Conservation (phyloP, 2,797 vertebrate genomes). For the Lerista edwardsae region DNA sequence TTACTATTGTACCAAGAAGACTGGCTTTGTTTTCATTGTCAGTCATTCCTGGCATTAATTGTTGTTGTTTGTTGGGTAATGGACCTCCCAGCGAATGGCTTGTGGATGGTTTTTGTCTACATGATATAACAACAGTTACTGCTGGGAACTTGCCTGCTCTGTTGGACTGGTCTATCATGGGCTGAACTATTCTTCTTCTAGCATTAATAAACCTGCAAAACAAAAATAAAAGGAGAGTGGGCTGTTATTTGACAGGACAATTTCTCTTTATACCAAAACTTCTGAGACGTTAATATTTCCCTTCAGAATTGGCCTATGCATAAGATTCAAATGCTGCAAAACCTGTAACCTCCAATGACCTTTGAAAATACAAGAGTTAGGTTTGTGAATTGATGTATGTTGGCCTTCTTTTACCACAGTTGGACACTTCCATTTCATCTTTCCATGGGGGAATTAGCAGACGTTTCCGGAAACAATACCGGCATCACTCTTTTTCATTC, state of each 20-base stretch:
- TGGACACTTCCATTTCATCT: slow-evolving; percentile 94
- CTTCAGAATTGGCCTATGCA: slow-evolving; percentile 33
- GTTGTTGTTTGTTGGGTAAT: slow-evolving; percentile 87
- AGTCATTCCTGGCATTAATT: slow-evolving; percentile 77
- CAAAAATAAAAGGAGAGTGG: slow-evolving; percentile 60
- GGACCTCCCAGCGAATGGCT: slow-evolving; percentile 87
- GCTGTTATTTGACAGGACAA: slow-evolving; percentile 49
- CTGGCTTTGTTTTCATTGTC: slow-evolving; percentile 77
- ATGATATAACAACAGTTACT: slow-evolving; percentile 86
- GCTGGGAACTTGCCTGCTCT: slow-evolving; percentile 96
- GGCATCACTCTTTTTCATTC: slow-evolving; percentile 75
- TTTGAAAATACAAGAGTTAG: slow-evolving; percentile 83
- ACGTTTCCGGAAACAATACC: slow-evolving; percentile 89
- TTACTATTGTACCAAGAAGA: slow-evolving; percentile 79
- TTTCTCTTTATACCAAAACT: slow-evolving; percentile 7
- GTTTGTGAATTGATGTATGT: slow-evolving; percentile 96
- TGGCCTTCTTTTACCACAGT: slow-evolving; percentile 91
- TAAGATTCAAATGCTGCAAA: slow-evolving; percentile 77
- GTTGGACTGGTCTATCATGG: slow-evolving; percentile 99
- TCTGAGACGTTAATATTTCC: not conserved
- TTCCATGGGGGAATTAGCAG: slow-evolving; percentile 84
- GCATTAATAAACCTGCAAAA: slow-evolving; percentile 98
- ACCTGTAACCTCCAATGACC: slow-evolving; percentile 85
- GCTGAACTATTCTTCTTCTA: slow-evolving; percentile 99
- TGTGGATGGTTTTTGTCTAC: slow-evolving; percentile 81